Percentiles rank a stretch among this genome's conserved stretches.
Conservation (phyloP, 2,113 vertebrate species). For the Pelecanus crispus region DNA sequence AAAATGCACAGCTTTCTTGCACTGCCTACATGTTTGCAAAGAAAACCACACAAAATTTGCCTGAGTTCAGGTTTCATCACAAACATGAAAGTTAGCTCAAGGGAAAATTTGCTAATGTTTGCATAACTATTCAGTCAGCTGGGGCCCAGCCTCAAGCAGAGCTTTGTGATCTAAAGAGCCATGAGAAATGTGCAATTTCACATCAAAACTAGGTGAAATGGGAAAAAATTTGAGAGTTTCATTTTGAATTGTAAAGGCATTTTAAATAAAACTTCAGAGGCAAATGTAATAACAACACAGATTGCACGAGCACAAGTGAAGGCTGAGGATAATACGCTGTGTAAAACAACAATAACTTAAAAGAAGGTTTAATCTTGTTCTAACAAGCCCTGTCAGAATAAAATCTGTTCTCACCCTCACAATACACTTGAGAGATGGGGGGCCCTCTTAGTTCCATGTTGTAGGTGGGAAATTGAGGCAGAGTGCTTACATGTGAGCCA, state of each 20-base stretch:
- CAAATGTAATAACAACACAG: background rate
- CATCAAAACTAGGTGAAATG: conserved; percentile 1
- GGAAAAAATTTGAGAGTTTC: background rate
- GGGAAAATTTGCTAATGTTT: conserved; percentile 52
- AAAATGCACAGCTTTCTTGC: conserved; percentile 7
- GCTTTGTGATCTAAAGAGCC: conserved; percentile 15
- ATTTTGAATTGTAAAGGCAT: conserved; percentile 5
- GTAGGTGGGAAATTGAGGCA: background rate
- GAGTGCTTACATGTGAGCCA: background rate
- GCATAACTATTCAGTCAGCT: conserved; percentile 29
- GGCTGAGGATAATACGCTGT: background rate
- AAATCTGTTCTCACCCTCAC: background rate
- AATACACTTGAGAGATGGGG: background rate
- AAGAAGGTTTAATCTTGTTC: background rate
- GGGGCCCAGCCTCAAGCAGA: conserved; percentile 16
- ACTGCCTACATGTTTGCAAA: conserved; percentile 10
- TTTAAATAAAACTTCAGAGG: background rate
- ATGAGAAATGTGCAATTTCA: conserved; percentile 22
- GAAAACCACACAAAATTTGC: conserved; percentile 48
- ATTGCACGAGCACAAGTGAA: background rate
- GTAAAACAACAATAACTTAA: background rate
- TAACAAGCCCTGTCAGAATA: background rate
- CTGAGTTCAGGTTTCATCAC: conserved; percentile 31
- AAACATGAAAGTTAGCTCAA: conserved; percentile 50
- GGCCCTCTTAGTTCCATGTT: background rate